A percentile compares a stretch with the other conserved stretches of the same genome.
These are phyloP conservation scores for Cyphomyrus discorhynchus DNA, from an alignment of 2,113 vertebrate genomes.

Conservation along the genomic window DNA sequence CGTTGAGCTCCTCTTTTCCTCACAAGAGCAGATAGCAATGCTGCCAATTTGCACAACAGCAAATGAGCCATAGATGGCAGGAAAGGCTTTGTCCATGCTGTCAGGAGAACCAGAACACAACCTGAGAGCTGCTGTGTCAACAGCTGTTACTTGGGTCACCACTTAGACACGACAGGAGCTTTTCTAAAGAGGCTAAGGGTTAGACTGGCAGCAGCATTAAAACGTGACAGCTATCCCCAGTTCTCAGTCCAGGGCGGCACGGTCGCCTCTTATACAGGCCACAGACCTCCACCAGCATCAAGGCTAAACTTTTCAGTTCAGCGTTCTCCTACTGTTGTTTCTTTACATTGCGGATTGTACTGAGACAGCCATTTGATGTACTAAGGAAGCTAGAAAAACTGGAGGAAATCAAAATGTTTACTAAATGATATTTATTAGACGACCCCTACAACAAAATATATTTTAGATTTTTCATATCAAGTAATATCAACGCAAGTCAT, in stretches of 20 bases:
- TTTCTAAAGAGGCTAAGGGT: conserved; percentile 51
- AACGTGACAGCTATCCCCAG: conserved; percentile 45
- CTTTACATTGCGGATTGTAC: background rate
- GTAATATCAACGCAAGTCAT: conserved; percentile 65
- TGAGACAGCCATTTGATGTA: conserved; percentile 39
- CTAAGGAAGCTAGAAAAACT: conserved; percentile 24
- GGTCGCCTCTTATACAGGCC: conserved; percentile 20
- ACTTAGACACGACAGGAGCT: conserved; percentile 56
- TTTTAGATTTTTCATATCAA: conserved; percentile 45
- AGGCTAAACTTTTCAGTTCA: background rate
- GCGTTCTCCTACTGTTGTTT: too few relatives aligned
- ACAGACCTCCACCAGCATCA: too few relatives aligned
- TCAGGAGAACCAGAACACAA: conserved; percentile 47
- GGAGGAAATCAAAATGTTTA: background rate
- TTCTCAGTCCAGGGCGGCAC: conserved; percentile 40
- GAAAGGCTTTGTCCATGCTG: conserved; percentile 51
- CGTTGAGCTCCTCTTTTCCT: conserved; percentile 1
- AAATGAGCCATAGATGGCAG: conserved; percentile 51
- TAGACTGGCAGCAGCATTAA: conserved; percentile 57
- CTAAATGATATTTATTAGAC: background rate
- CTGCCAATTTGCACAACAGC: conserved; percentile 54
- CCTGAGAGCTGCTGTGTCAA: conserved; percentile 51
- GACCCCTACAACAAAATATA: background rate
- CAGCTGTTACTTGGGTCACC: conserved; percentile 60
- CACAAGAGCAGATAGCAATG: conserved; percentile 26